Evolutionary conservation across 2,113 vertebrate genomes (phyloP).

Genomic region (Burhinus oedicnemus): DNA sequence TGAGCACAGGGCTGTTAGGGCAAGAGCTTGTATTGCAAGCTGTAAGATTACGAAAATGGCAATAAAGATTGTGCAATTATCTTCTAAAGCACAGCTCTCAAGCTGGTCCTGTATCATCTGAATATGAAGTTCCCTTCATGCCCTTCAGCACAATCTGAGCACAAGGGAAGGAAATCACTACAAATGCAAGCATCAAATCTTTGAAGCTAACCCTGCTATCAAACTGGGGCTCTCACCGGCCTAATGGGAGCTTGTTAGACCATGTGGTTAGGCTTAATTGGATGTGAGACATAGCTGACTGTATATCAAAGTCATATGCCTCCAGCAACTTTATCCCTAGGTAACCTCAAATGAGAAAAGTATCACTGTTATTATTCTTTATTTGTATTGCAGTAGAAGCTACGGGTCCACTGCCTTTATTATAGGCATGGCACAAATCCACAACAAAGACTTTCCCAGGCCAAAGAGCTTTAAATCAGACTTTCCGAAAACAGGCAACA

Average conservation of each 20-base stretch:
- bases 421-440: slow-evolving; percentile 48
- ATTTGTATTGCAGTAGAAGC: slow-evolving; percentile 54
- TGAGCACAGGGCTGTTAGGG: slow-evolving; percentile 19
- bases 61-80: slow-evolving; percentile 58
- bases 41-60: slow-evolving; percentile 51
- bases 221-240: slow-evolving; percentile 11
- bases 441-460: slow-evolving; percentile 71
- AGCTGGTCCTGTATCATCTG: slow-evolving; percentile 20
- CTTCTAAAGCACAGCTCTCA: slow-evolving; percentile 24
- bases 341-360: slow-evolving; percentile 68
- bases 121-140: slow-evolving; percentile 36
- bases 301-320: slow-evolving; percentile 58
- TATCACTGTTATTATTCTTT: slow-evolving; percentile 63
- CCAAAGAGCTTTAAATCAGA: slow-evolving; percentile 49
- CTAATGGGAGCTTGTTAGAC: slow-evolving; percentile 63
- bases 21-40: slow-evolving; percentile 16
- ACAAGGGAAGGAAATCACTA: slow-evolving; percentile 47
- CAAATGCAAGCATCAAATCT: slow-evolving; percentile 26
- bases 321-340: slow-evolving; percentile 63
- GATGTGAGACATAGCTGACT: slow-evolving; percentile 58
- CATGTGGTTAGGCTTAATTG: slow-evolving; percentile 58
- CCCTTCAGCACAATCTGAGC: slow-evolving; percentile 42
- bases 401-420: slow-evolving; percentile 53
- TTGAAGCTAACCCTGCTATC: slow-evolving; percentile 54
- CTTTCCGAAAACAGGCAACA: slow-evolving; percentile 48